These are phyloP conservation scores for Lepus timidus DNA, from an alignment of 2,113 vertebrate species.

Conservation along the genomic window DNA sequence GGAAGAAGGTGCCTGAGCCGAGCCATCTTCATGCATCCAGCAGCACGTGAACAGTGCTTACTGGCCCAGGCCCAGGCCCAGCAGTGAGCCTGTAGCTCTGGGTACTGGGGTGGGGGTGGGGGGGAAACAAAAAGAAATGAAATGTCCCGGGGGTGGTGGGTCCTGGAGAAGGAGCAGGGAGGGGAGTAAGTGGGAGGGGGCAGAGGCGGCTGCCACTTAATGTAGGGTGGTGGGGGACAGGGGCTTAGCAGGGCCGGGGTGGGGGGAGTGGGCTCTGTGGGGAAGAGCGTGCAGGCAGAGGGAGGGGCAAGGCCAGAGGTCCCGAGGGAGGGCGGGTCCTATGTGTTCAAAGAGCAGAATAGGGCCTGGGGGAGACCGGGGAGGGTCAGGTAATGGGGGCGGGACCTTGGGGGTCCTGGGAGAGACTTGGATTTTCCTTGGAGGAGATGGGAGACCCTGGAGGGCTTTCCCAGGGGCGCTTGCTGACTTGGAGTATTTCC, in stretches of 20 bases:
- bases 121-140: background rate
- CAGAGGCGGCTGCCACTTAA: background rate
- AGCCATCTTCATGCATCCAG: background rate
- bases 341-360: background rate
- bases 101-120: background rate
- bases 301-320: background rate
- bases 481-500: too few relatives aligned
- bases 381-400: rapidly evolving
- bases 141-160: rapidly evolving
- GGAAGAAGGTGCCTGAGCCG: background rate
- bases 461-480: background rate
- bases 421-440: background rate
- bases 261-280: background rate
- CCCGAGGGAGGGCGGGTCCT: background rate
- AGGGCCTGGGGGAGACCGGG: too few relatives aligned
- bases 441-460: background rate
- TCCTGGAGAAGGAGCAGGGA: background rate
- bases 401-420: background rate
- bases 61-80: background rate
- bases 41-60: rapidly evolving
- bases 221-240: rapidly evolving
- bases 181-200: background rate
- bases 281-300: background rate
- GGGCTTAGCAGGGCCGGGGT: background rate
- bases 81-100: background rate